Percentiles rank a stretch among this genome's conserved stretches.
phyloP scores from a whole-genome alignment of 1,140 invertebrate genomes.

The Adoxophyes honmai region DNA sequence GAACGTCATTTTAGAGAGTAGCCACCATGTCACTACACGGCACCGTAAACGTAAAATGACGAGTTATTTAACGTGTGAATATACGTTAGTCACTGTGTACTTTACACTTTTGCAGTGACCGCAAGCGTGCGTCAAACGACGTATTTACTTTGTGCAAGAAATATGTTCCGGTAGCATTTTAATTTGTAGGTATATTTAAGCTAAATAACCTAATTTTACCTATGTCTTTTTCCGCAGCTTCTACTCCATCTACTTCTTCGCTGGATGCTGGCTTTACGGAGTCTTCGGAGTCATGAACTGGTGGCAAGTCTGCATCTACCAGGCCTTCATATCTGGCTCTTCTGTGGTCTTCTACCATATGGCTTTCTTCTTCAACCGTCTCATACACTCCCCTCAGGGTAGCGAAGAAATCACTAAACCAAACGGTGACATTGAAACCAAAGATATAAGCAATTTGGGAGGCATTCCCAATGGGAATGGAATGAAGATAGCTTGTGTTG shows the following conservation, averaged over 20 bases:
- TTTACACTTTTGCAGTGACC: no score
- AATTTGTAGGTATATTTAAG: no score
- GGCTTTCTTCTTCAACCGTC: conserved; percentile 54
- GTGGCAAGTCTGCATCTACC: conserved; percentile 65
- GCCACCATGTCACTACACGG: no score
- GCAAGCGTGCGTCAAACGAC: no score
- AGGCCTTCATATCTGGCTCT: conserved; percentile 45
- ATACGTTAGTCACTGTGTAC: no score
- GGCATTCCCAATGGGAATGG: neutral
- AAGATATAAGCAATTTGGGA: neutral
- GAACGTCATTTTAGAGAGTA: no score
- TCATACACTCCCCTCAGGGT: conserved; percentile 37
- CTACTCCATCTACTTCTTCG: conserved; percentile 56
- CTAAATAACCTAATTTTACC: neutral
- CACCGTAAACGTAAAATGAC: no score
- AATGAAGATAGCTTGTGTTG: neutral
- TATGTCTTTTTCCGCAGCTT: conserved; percentile 45
- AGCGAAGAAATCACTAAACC: conserved; percentile 10
- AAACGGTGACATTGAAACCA: neutral
- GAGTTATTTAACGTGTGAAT: no score
- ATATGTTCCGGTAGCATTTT: no score
- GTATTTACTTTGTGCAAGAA: no score
- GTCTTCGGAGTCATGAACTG: conserved; percentile 65
- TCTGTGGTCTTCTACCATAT: conserved; percentile 49
- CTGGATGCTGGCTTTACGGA: conserved; percentile 58